phyloP scores from a whole-genome alignment of 2,113 vertebrate genomes.

The Benitochromis conjunctus region DNA sequence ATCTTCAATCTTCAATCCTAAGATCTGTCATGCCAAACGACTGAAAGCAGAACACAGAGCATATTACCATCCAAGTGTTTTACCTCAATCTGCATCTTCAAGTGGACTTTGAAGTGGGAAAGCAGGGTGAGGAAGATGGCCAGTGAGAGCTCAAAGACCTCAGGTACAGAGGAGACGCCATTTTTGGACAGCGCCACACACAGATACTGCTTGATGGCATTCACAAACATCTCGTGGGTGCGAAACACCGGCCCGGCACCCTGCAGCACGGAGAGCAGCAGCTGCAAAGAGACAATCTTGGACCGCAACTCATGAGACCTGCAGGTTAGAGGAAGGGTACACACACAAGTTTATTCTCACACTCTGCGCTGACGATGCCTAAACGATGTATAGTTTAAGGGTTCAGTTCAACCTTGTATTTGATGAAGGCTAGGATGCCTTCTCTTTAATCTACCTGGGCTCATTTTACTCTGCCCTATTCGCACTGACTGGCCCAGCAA shows the following conservation, averaged over 20 bases:
- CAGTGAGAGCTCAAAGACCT: conserved; percentile 96
- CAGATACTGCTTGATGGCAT: conserved; percentile 97
- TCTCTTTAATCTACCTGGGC: background rate
- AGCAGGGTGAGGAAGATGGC: conserved; percentile 97
- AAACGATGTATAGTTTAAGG: background rate
- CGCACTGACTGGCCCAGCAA: background rate
- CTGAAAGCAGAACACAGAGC: background rate
- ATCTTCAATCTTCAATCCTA: background rate
- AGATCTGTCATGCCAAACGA: background rate
- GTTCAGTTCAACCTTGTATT: background rate
- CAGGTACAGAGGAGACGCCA: conserved; percentile 94
- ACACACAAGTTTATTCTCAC: background rate
- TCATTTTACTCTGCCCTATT: conserved; percentile 33
- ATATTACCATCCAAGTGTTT: background rate
- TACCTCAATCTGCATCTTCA: conserved; percentile 99
- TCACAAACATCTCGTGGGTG: conserved; percentile 97
- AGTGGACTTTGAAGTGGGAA: conserved; percentile 95
- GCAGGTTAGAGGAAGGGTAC: background rate
- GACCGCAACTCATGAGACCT: conserved; percentile 96
- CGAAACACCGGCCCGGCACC: conserved; percentile 92
- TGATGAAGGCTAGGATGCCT: background rate
- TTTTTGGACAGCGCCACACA: conserved; percentile 97
- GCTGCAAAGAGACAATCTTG: conserved; percentile 94
- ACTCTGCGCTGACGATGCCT: background rate
- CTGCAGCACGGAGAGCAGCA: conserved; percentile 92